Evolutionary conservation across 1,140 invertebrate genomes (phyloP), one percentile per base, ranked within the genome.

Genomic region (Zaprionus camerounensis): DNA sequence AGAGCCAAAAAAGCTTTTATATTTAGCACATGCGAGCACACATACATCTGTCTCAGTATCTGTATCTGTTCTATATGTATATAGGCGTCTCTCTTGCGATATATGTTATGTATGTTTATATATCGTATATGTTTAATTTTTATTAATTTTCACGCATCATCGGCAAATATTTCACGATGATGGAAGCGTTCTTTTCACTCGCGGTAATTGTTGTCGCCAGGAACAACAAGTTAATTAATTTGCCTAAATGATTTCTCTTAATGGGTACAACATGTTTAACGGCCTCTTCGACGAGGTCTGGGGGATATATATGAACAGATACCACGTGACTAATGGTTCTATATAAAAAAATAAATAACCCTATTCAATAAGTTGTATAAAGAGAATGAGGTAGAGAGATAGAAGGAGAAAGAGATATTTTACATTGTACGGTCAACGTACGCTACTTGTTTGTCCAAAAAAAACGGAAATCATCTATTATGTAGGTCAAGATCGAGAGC

Each of bases 181-280:
- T 88, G 84, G 78, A 88, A 88, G 84, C 84, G 84, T 88, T 88
- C 75, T 90, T 88, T 88, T 88, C 85, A 88, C 84, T 88, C 84
- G 57, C 71, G 36, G 73, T 88, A 88, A 88, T 88, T 88, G 85
- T 80, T 81, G 85, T 75, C 85, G 85, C 84, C 78, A 88, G 71
- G 81, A 90, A 90, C 86, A 88, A 90, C 85, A 88, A 88, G 81
- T 82, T 88, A 88, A 88, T 88, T 88, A 88, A 88, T 88, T 88
- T 90, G 81, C 69, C 82, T 74, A 84, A 85, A 85, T 85, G 85
- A 90, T 72, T 85, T 76, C 71, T 57, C 85, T 88, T 88, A 88
- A 88, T 88, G 85, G 81, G 58, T 90, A 88, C 85, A 88, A 90
- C 85, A 88, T 88, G 85, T 82, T 88, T 80, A 84, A 88, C 90